phyloP scores from a whole-genome alignment of 2,797 vertebrate genomes.

The Anabacerthia variegaticeps region DNA sequence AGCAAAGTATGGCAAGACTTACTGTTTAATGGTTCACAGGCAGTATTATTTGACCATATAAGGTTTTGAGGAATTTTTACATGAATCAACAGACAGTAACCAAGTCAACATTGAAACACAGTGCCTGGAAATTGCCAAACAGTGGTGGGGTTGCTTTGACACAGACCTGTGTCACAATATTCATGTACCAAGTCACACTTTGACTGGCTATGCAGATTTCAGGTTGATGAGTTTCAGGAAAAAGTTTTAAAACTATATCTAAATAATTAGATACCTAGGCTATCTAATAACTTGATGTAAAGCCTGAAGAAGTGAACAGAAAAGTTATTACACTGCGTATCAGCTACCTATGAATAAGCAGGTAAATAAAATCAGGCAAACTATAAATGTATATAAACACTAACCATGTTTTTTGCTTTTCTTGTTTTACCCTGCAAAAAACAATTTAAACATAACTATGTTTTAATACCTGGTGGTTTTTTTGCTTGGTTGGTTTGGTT shows the following conservation, averaged over 20 bases:
- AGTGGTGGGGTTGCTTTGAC: neutral
- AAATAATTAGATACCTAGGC: neutral
- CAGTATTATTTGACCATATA: neutral
- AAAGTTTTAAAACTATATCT: neutral
- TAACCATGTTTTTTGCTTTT: neutral
- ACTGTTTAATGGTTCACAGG: neutral
- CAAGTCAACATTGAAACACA: conserved; percentile 22
- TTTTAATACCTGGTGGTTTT: neutral
- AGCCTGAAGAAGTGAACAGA: neutral
- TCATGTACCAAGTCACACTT: fast-evolving
- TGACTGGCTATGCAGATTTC: neutral
- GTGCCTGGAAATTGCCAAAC: neutral
- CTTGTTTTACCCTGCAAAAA: neutral
- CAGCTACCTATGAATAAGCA: neutral
- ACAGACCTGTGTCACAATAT: neutral
- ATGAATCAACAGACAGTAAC: conserved; percentile 44
- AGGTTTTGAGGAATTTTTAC: neutral
- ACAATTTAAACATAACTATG: neutral
- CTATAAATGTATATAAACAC: neutral
- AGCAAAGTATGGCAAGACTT: neutral
- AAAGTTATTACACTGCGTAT: neutral
- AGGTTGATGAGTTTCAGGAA: neutral
- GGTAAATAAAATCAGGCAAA: neutral
- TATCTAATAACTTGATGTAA: neutral
- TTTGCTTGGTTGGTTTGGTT: too few species aligned